Base-by-base conservation (phyloP, 2,888 invertebrate genomes). In the Acleris literana region DNA sequence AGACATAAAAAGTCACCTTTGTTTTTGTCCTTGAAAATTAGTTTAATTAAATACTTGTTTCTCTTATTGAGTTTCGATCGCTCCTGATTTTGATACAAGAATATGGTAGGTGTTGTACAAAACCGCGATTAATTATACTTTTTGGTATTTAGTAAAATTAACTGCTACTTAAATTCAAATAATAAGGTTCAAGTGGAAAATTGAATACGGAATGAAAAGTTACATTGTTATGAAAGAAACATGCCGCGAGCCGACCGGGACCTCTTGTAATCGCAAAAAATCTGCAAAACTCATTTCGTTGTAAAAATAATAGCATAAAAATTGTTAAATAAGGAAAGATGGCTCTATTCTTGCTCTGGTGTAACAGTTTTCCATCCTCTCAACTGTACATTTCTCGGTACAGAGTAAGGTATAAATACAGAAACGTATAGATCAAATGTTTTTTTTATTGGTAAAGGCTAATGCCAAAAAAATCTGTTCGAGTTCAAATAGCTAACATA, bases 261-360 rank as follows among this genome's bases (percentile, higher is more conserved):
- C 73, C 72, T 78, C 77, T 79, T 76, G 74, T 74, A 76, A 76
- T 73, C 64, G 72, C 72, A 71, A 76, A 76, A 82, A 81, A 82
- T 76, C 78, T 77, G 71, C 78, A 84, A 84, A 84, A 83, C 81
- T 83, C 81, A 82, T 86, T 85, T 79, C 76, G 74, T 80, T 81
- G 76, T 74, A 78, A 85, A 81, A 86, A 85, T 86, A 87, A 88
- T 85, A 79, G 83, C 76, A 82, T 86, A 85, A 86, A 88, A 87
- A 87, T 84, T 76, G 82, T 89, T 87, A 88, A 88, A 86, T 86
- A 89, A 86, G 81, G 78, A 81, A 76, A 81, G 84, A 85, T 80
- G 80, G 79, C 77, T 79, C 78, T 83, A 79, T 85, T 81, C 80
- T 80, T 85, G 74, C 77, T 78, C 80, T 82, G 76, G 81, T 84